A percentile compares a stretch with the other conserved stretches of the same genome.
Evolutionary conservation across 2,113 vertebrate species (phyloP).

Genomic region (Dicerorhinus sumatrensis): DNA sequence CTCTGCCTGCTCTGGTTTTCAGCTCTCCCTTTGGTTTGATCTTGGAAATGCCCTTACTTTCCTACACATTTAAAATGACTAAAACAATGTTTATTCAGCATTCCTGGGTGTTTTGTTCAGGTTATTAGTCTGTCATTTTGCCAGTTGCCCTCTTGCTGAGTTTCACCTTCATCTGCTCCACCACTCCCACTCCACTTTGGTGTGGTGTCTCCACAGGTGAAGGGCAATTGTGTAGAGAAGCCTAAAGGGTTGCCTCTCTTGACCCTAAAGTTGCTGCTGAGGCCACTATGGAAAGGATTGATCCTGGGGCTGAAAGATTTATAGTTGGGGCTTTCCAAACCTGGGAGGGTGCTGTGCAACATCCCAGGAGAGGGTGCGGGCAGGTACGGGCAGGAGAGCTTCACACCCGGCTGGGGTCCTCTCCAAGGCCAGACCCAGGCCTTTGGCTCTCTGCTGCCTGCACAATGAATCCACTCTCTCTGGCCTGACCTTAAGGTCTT

Average conservation of each 20-base stretch:
- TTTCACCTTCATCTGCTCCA: neutral
- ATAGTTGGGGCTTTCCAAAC: neutral
- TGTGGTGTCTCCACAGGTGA: neutral
- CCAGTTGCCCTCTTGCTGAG: neutral
- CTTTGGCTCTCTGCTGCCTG: neutral
- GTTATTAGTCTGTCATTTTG: neutral
- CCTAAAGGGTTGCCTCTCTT: neutral
- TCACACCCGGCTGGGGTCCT: neutral
- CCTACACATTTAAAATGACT: neutral
- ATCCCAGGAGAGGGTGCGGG: neutral
- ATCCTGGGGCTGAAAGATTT: neutral
- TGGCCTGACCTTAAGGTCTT: neutral
- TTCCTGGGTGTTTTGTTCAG: neutral
- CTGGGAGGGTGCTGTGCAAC: neutral
- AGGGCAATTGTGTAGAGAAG: neutral
- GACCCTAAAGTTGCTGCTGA: neutral
- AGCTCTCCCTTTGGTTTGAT: neutral
- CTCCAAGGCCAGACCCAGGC: neutral
- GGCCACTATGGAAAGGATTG: neutral
- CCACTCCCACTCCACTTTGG: neutral
- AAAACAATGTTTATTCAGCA: neutral
- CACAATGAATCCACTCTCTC: neutral
- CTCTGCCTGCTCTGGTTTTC: neutral
- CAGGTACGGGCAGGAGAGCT: neutral
- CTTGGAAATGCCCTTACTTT: slow-evolving; percentile 27